Conservation (phyloP, 2,888 invertebrate species). For the Sarcophaga caerulescens region DNA sequence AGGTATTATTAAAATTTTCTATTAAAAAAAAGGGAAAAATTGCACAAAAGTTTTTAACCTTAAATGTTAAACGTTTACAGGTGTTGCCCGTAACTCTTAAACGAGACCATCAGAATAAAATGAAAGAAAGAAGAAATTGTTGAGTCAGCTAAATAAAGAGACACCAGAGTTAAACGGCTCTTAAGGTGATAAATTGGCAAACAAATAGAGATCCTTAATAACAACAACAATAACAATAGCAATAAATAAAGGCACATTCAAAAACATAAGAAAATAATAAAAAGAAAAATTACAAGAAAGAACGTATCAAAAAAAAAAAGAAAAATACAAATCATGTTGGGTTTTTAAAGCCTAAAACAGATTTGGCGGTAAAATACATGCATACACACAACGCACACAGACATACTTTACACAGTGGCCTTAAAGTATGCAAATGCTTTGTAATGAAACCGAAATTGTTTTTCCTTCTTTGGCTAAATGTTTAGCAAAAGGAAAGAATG, state of each 20-base stretch:
- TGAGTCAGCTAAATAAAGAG: not conserved
- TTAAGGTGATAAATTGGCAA: slow-evolving; percentile 43
- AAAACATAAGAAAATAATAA: not conserved
- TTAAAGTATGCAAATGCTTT: not conserved
- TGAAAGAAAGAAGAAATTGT: not conserved
- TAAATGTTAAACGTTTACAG: slow-evolving; percentile 37
- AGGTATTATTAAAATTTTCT: too few species aligned
- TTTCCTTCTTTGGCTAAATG: not conserved
- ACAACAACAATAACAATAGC: not conserved
- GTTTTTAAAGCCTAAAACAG: not conserved
- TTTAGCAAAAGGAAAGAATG: too few species aligned
- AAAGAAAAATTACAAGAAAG: too few species aligned
- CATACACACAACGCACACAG: not conserved
- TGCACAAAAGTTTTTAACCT: slow-evolving; percentile 2
- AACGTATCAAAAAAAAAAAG: not conserved
- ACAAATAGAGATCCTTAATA: not conserved
- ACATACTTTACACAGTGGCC: not conserved
- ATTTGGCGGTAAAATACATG: slow-evolving; percentile 10
- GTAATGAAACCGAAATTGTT: not conserved
- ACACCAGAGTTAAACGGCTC: slow-evolving; percentile 7
- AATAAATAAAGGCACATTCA: not conserved
- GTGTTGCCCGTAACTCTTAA: slow-evolving; percentile 13
- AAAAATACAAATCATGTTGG: slow-evolving; percentile 23
- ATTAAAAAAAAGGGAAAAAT: not conserved
- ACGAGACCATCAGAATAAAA: not conserved